These are phyloP conservation scores for Cactoblastis cactorum DNA, from an alignment of 2,888 invertebrate species.

Conservation along the genomic window DNA sequence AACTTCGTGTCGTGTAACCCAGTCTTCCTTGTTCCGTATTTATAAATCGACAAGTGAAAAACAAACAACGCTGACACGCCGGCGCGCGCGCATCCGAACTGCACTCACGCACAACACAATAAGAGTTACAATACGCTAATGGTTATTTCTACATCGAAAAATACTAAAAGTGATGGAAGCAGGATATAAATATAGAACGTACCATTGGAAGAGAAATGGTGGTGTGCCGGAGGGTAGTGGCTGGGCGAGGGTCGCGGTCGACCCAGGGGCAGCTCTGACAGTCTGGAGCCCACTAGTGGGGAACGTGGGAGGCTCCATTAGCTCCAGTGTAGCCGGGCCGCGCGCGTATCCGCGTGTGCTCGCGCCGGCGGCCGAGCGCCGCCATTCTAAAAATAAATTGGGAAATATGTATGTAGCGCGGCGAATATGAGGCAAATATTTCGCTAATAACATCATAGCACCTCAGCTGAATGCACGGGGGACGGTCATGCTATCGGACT, in stretches of 20 bases:
- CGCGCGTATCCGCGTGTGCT: constrained; percentile 70
- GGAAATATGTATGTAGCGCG: constrained; percentile 72
- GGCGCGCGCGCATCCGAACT: constrained; percentile 24
- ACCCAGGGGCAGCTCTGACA: constrained; percentile 59
- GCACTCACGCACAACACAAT: constrained; percentile 12
- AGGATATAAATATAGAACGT: constrained; percentile 28
- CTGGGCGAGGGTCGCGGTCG: constrained; percentile 45
- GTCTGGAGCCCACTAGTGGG: constrained; percentile 44
- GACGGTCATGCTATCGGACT: neutral
- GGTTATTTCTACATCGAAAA: constrained; percentile 10
- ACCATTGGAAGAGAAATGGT: constrained; percentile 67
- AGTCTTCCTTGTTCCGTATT: constrained; percentile 69
- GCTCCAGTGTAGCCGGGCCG: constrained; percentile 67
- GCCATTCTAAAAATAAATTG: constrained; percentile 75
- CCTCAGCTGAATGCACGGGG: constrained; percentile 25
- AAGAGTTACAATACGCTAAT: constrained; percentile 11
- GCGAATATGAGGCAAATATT: constrained; percentile 66
- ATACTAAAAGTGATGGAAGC: constrained; percentile 12
- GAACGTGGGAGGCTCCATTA: constrained; percentile 70
- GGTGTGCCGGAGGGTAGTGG: constrained; percentile 57
- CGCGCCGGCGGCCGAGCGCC: constrained; percentile 56
- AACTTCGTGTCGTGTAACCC: constrained; percentile 49
- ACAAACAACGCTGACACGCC: constrained; percentile 61
- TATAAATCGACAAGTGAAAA: constrained; percentile 72
- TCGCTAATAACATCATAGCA: constrained; percentile 48